Evolutionary conservation across 1,140 invertebrate species (phyloP).

Genomic region (Camponotus vicinus): DNA sequence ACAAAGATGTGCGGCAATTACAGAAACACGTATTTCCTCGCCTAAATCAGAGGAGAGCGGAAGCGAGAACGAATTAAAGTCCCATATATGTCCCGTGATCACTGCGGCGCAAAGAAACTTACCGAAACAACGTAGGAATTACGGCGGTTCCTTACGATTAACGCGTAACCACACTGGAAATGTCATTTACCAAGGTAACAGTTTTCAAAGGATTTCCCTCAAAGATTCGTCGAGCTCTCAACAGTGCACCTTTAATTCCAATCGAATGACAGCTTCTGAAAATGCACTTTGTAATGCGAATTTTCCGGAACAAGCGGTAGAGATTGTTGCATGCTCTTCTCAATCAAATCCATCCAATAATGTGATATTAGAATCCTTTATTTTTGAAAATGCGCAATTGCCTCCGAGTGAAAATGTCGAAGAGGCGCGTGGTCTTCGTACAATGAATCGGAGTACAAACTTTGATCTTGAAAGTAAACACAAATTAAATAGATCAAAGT

Average conservation of each 20-base stretch:
- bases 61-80: slow-evolving; percentile 29
- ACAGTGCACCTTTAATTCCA: slow-evolving; percentile 50
- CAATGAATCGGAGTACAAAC: slow-evolving; percentile 79
- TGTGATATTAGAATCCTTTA: slow-evolving; percentile 84
- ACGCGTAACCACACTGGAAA: slow-evolving; percentile 54
- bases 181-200: slow-evolving; percentile 55
- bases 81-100: background rate
- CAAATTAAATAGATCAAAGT: slow-evolving; percentile 84
- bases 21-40: slow-evolving; percentile 30
- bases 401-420: slow-evolving; percentile 66
- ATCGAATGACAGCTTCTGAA: background rate
- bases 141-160: slow-evolving; percentile 75
- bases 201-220: slow-evolving; percentile 56
- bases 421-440: slow-evolving; percentile 64
- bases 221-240: slow-evolving; percentile 61
- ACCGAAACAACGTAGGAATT: slow-evolving; percentile 50
- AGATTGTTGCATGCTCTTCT: slow-evolving; percentile 50
- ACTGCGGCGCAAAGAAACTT: slow-evolving; percentile 40
- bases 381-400: slow-evolving; percentile 73
- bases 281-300: background rate
- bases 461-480: slow-evolving; percentile 85
- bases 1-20: background rate
- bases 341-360: slow-evolving; percentile 86
- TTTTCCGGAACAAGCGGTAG: background rate
- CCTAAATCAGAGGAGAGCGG: slow-evolving; percentile 33